A percentile compares a stretch with the other conserved stretches of the same genome.
These are phyloP conservation scores for Festucalex cinctus DNA, from an alignment of 2,113 vertebrate genomes.

Conservation along the genomic window DNA sequence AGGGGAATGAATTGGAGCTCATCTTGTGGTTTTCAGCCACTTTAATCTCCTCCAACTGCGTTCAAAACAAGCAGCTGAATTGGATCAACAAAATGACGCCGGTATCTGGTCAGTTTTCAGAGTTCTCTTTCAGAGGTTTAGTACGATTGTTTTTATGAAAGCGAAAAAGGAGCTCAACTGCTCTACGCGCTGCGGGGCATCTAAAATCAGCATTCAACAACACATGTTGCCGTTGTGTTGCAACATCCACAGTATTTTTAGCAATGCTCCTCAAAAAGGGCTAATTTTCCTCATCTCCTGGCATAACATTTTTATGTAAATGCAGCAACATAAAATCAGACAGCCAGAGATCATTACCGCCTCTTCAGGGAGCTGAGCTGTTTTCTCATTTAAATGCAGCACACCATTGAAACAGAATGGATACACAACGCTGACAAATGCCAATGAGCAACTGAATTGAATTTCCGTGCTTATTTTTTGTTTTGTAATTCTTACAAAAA, in stretches of 20 bases:
- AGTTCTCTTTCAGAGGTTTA: constrained; percentile 16
- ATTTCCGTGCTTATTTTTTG: constrained; percentile 1
- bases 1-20: not conserved
- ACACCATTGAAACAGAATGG: constrained; percentile 10
- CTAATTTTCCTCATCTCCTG: constrained; percentile 37
- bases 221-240: constrained; percentile 56
- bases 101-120: constrained; percentile 34
- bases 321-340: constrained; percentile 42
- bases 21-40: constrained; percentile 3
- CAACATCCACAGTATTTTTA: constrained; percentile 64
- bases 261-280: constrained; percentile 17
- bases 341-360: constrained; percentile 43
- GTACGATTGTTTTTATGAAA: not conserved
- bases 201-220: constrained; percentile 36
- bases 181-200: constrained; percentile 16
- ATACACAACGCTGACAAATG: constrained; percentile 17
- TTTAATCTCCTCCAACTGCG: constrained; percentile 31
- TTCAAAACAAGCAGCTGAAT: constrained; percentile 18
- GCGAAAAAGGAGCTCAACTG: constrained; percentile 24
- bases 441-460: constrained; percentile 19
- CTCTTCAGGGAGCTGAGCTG: constrained; percentile 50
- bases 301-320: constrained; percentile 54
- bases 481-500: constrained; percentile 11
- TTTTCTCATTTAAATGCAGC: constrained; percentile 25
- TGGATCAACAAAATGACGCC: not conserved